Percentiles rank a stretch among this genome's conserved stretches.
Evolutionary conservation across 37 sponge, comb jelly and placozoan genomes (phyloP).

Genomic region (Petrosia ficiformis): DNA sequence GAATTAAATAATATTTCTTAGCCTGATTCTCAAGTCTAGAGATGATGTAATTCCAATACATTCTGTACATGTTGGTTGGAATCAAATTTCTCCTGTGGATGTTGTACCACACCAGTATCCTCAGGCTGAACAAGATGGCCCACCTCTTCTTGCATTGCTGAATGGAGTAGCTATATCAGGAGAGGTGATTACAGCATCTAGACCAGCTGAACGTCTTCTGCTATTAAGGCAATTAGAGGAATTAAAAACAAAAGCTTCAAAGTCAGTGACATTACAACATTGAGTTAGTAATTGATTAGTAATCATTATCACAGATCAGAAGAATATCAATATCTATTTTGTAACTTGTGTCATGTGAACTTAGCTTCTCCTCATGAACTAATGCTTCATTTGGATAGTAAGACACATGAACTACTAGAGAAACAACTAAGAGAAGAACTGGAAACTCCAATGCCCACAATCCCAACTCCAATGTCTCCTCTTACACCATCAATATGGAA

Average conservation of each 20-base stretch:
- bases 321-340: neutral
- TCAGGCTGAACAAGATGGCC: neutral
- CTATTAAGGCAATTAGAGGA: slow-evolving; percentile 38
- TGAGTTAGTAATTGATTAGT: neutral
- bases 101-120: slow-evolving; percentile 21
- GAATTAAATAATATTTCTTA: neutral
- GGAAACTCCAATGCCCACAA: neutral
- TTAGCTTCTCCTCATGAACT: neutral
- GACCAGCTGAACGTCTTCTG: slow-evolving; percentile 19
- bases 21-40: slow-evolving; percentile 33
- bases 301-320: neutral
- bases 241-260: slow-evolving; percentile 35
- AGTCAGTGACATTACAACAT: slow-evolving; percentile 26
- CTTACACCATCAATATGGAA: no score
- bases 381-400: neutral
- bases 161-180: slow-evolving; percentile 53
- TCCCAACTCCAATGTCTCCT: neutral
- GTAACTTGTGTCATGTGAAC: slow-evolving; percentile 18
- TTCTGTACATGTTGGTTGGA: slow-evolving; percentile 35
- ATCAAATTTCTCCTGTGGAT: slow-evolving; percentile 46
- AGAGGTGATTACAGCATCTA: slow-evolving; percentile 8
- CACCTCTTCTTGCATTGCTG: slow-evolving; percentile 53
- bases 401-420: neutral
- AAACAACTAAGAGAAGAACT: neutral
- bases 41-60: slow-evolving; percentile 10